A percentile compares a stretch with the other conserved stretches of the same genome.
phyloP scores from a whole-genome alignment of 1,140 invertebrate genomes.

The Zaprionus camerounensis region DNA sequence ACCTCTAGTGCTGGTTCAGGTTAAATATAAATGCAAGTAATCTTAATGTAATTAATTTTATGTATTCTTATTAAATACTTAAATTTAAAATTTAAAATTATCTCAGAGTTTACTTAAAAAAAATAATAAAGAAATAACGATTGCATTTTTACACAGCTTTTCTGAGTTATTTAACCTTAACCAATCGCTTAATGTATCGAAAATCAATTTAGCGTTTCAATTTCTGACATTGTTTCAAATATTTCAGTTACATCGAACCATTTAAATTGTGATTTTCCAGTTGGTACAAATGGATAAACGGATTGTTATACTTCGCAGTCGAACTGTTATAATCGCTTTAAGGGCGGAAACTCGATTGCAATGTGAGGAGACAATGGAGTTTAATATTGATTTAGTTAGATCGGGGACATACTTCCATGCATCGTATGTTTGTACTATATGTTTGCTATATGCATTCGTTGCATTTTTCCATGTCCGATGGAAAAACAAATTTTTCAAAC shows the following conservation, averaged over 20 bases:
- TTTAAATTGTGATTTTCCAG: neutral
- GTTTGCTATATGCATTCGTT: conserved; percentile 5
- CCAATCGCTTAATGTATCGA: neutral
- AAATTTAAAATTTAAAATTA: too few species aligned
- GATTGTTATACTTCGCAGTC: neutral
- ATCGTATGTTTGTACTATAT: neutral
- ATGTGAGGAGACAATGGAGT: neutral
- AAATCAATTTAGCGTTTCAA: conserved; percentile 5
- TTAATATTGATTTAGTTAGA: neutral
- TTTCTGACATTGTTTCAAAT: neutral
- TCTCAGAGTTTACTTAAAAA: too few species aligned
- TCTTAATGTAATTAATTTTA: too few species aligned
- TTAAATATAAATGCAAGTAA: too few species aligned
- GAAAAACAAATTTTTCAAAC: conserved; percentile 40
- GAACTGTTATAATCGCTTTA: neutral
- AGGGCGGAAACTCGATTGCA: conserved; percentile 4
- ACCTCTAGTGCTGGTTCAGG: too few species aligned
- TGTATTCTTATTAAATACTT: too few species aligned
- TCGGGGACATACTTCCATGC: neutral
- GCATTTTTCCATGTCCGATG: conserved; percentile 19
- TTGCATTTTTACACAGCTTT: neutral
- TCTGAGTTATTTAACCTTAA: neutral
- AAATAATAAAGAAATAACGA: neutral
- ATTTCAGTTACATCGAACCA: neutral
- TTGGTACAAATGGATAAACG: neutral